Evolutionary conservation across 2,888 invertebrate genomes (phyloP).

Genomic region (Mythimna impura): DNA sequence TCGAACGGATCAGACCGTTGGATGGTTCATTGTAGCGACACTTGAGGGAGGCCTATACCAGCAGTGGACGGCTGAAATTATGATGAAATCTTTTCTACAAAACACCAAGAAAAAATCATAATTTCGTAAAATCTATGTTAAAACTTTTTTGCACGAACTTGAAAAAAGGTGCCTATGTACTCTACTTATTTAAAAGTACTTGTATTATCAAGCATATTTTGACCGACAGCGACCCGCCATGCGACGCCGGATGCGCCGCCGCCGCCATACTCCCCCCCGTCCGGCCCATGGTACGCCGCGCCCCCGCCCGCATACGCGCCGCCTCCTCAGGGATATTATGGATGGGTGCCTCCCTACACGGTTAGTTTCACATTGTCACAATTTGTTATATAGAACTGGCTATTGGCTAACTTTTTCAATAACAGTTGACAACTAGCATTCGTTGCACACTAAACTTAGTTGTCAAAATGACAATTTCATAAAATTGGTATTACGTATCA

Average conservation of each 20-base stretch:
- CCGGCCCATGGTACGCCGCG: slow-evolving; percentile 95
- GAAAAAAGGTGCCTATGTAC: too few relatives aligned
- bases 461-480: too few relatives aligned
- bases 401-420: too few relatives aligned
- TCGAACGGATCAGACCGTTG: too few relatives aligned
- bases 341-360: slow-evolving; percentile 96
- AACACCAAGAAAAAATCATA: not conserved
- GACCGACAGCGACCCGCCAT: slow-evolving; percentile 90
- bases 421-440: too few relatives aligned
- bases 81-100: not conserved
- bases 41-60: too few relatives aligned
- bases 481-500: too few relatives aligned
- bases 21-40: too few relatives aligned
- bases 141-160: too few relatives aligned
- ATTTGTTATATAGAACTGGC: not conserved
- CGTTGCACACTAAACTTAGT: too few relatives aligned
- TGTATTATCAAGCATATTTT: not conserved
- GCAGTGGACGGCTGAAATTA: too few relatives aligned
- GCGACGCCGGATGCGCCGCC: slow-evolving; percentile 92
- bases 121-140: not conserved
- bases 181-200: not conserved
- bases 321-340: slow-evolving; percentile 96
- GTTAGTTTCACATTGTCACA: slow-evolving; percentile 75
- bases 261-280: slow-evolving; percentile 95
- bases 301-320: slow-evolving; percentile 97